Evolutionary conservation across 1,140 invertebrate genomes (phyloP), one percentile per base, ranked within the genome.

Genomic region (Ericerus pela): DNA sequence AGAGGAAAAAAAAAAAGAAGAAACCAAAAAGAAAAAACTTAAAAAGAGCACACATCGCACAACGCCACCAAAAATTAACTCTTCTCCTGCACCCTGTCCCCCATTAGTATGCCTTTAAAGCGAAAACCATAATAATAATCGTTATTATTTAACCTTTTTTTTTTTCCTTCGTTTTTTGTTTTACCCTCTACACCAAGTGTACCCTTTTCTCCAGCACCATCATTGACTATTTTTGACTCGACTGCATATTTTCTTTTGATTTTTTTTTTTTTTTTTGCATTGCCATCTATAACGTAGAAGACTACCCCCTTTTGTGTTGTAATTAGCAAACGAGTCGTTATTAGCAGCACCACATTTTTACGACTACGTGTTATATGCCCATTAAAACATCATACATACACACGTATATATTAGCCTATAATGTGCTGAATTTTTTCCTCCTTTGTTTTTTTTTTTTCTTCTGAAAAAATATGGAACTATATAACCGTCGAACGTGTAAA

Each of bases 1-100:
- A n/a, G n/a, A n/a, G n/a, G n/a, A n/a, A n/a, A n/a, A n/a, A n/a
- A n/a, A n/a, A n/a, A n/a, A n/a, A n/a, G n/a, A n/a, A n/a, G n/a
- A n/a, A n/a, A n/a, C n/a, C n/a, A n/a, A 47, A 41, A 41, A 16
- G 16, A 41, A 47, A 47, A 47, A 47, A 10, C 41, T 18, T 24
- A 24, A 24, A 8, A 24, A 47, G 41, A n/a, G n/a, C n/a, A n/a
- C 41, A 18, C 26, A 47, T 47, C 41, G 41, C 41, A 24, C 41
- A 47, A 47, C 41, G 41, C 41, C 41, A 47, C 16, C 10, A 47
- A 47, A n/a, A 47, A 47, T 47, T 47, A 47, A 4, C 41, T 47
- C 41, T 24, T 18, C 26, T 47, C 26, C 41, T 47, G 20, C 41
- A 47, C 41, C 41, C 26, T 47, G 10, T 4, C n/a, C n/a, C n/a